Evolutionary conservation across 2,113 vertebrate genomes (phyloP).

Genomic region (Passer montanus): DNA sequence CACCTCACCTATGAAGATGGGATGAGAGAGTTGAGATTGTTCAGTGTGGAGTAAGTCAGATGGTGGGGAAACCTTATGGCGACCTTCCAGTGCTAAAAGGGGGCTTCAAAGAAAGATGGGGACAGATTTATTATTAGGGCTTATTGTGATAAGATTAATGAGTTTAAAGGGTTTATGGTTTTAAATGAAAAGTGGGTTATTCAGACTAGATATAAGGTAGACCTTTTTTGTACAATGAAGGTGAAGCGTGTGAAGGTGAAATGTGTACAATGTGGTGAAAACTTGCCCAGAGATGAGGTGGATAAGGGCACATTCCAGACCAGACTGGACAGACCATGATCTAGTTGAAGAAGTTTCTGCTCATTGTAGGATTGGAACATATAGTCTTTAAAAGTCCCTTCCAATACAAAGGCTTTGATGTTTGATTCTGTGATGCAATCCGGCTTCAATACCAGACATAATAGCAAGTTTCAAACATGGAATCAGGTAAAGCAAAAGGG

Average conservation of each 20-base stretch:
- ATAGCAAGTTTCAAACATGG: not conserved
- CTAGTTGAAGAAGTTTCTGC: not conserved
- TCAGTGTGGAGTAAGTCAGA: not conserved
- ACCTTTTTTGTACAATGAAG: not conserved
- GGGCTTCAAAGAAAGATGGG: not conserved
- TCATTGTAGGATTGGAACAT: not conserved
- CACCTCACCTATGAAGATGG: not conserved
- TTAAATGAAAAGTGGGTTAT: not conserved
- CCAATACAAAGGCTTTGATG: not conserved
- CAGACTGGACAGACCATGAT: not conserved
- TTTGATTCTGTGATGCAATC: not conserved
- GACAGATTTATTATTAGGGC: fast-evolving
- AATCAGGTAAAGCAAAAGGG: not conserved
- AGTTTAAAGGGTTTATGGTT: not conserved
- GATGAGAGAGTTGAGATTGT: not conserved
- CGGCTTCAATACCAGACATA: not conserved
- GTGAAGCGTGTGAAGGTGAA: no score
- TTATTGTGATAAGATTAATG: not conserved
- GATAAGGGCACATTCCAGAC: not conserved
- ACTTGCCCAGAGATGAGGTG: not conserved
- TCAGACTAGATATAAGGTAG: not conserved
- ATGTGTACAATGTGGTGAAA: not conserved
- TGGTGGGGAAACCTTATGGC: fast-evolving
- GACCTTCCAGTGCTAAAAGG: not conserved
- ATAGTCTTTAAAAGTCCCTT: not conserved